These are phyloP conservation scores for Penaeus japonicus DNA, from an alignment of 1,140 invertebrate species.

Conservation along the genomic window DNA sequence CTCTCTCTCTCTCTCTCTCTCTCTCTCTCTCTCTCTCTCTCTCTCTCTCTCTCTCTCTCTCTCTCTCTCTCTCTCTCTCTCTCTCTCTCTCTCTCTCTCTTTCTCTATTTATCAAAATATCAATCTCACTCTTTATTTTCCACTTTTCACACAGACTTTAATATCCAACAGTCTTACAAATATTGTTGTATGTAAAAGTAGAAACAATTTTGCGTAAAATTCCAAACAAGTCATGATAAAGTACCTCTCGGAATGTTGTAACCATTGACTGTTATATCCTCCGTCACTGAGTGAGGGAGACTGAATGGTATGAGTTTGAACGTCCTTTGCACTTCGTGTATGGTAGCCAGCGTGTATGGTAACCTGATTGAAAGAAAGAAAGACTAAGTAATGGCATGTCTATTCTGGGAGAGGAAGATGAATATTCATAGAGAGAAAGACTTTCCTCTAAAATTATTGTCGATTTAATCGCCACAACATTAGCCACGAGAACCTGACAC, in stretches of 20 bases:
- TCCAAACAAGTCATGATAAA: too few relatives aligned
- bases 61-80: not conserved
- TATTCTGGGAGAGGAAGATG: not conserved
- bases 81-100: not conserved
- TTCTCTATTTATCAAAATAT: too few relatives aligned
- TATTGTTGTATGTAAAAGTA: too few relatives aligned
- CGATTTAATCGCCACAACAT: too few relatives aligned
- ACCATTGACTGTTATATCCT: conserved; percentile 13
- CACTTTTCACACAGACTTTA: not conserved
- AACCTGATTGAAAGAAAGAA: not conserved
- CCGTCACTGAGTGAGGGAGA: not conserved
- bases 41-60: not conserved
- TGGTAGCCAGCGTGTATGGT: conserved; percentile 27
- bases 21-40: conserved; percentile 3
- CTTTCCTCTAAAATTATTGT: not conserved
- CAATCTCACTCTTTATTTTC: not conserved
- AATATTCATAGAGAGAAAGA: not conserved
- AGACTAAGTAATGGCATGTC: too few relatives aligned
- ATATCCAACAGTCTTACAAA: not conserved
- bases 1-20: too few relatives aligned
- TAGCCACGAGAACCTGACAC: too few relatives aligned
- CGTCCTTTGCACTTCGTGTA: conserved; percentile 24
- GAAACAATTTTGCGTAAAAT: too few relatives aligned
- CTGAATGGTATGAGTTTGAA: not conserved
- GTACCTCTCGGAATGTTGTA: conserved; percentile 38